A percentile compares a stretch with the other conserved stretches of the same genome.
phyloP scores from a whole-genome alignment of 2,888 invertebrate genomes.

The Eupithecia abbreviata region DNA sequence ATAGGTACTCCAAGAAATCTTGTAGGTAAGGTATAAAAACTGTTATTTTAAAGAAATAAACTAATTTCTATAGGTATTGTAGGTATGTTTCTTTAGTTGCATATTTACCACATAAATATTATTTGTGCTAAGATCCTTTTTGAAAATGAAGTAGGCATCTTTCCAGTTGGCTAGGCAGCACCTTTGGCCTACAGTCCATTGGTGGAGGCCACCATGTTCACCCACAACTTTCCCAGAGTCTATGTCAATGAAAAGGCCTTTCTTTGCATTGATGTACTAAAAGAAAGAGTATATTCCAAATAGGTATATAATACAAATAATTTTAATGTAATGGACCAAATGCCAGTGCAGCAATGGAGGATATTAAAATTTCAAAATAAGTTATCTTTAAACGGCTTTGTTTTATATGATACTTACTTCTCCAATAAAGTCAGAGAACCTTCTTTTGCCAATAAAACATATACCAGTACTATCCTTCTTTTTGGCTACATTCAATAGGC shows the following conservation, averaged over 20 bases:
- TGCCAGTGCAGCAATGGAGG: not conserved
- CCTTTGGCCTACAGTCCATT: constrained; percentile 97
- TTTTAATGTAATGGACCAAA: not conserved
- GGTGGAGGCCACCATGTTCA: constrained; percentile 93
- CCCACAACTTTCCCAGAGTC: constrained; percentile 91
- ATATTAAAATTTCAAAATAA: not conserved
- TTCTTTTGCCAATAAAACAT: constrained; percentile 96
- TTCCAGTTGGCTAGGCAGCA: constrained; percentile 85
- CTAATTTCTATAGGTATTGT: not conserved
- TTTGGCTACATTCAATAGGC: constrained; percentile 86
- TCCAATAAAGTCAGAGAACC: constrained; percentile 94
- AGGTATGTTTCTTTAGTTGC: not conserved
- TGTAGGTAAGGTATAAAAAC: too few relatives aligned
- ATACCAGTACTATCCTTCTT: constrained; percentile 97
- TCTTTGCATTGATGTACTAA: constrained; percentile 91
- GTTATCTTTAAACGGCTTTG: not conserved
- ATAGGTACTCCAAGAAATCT: too few relatives aligned
- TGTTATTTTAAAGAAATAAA: too few relatives aligned
- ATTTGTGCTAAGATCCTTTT: constrained; percentile 87
- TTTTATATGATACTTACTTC: constrained; percentile 84
- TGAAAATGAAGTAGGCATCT: constrained; percentile 89
- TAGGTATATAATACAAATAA: not conserved
- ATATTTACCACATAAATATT: constrained; percentile 89
- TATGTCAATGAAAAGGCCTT: constrained; percentile 92
- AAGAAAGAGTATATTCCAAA: constrained; percentile 14